Percentiles rank a stretch among this genome's conserved stretches.
Evolutionary conservation across 2,797 vertebrate genomes (phyloP).

Genomic region (Rhadinocentrus ornatus): DNA sequence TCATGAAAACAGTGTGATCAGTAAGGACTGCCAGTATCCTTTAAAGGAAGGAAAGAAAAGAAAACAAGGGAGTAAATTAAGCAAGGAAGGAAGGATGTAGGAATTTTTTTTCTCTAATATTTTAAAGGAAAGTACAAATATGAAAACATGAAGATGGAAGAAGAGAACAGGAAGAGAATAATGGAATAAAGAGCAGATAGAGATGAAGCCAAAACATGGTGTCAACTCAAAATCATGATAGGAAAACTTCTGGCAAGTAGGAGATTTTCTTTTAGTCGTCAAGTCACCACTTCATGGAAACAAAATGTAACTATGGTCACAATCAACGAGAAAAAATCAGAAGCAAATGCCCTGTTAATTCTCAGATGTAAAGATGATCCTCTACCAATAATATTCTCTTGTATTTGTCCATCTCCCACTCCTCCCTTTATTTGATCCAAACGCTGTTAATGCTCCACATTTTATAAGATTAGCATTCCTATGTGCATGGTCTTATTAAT

Average conservation of each 20-base stretch:
- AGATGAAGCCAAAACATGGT: constrained; percentile 48
- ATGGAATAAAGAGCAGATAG: constrained; percentile 39
- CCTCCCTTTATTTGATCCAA: background rate
- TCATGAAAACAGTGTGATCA: background rate
- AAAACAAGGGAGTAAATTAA: background rate
- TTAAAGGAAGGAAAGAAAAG: background rate
- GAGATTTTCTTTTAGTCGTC: constrained; percentile 72
- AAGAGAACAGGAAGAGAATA: constrained; percentile 13
- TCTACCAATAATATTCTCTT: constrained; percentile 4
- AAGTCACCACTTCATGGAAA: constrained; percentile 69
- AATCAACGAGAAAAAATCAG: constrained; percentile 12
- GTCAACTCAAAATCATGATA: constrained; percentile 63
- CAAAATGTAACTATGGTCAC: constrained; percentile 34
- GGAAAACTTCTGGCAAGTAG: constrained; percentile 60
- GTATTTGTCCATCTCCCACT: background rate
- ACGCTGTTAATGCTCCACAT: background rate
- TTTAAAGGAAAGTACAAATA: background rate
- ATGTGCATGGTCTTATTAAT: background rate
- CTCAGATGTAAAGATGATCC: background rate
- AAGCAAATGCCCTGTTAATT: constrained; percentile 10
- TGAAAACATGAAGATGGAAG: background rate
- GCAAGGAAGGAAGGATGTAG: background rate
- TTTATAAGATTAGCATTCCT: background rate
- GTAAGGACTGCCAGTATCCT: background rate
- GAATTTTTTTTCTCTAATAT: background rate